Conservation (phyloP, 2,113 vertebrate species). For the Ammospiza nelsoni region DNA sequence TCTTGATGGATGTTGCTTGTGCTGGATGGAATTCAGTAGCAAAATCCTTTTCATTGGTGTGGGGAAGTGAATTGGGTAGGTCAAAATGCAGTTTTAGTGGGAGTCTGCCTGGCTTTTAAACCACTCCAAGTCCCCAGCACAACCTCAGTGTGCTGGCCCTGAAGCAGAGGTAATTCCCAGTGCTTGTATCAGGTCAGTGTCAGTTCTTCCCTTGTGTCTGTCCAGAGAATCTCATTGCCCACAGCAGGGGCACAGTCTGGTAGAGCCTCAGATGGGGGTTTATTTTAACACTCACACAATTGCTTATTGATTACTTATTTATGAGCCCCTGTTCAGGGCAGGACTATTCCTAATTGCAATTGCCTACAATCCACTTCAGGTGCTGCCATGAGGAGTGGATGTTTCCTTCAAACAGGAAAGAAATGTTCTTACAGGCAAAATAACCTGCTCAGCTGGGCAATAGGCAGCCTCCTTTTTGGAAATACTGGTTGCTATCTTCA, state of each 20-base stretch:
- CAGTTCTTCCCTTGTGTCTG: neutral
- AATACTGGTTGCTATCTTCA: neutral
- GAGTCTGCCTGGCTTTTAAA: neutral
- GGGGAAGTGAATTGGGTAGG: neutral
- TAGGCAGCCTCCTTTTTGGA: neutral
- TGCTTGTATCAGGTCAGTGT: rapidly evolving
- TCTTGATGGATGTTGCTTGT: neutral
- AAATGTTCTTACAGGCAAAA: neutral
- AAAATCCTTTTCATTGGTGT: neutral
- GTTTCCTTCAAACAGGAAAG: neutral
- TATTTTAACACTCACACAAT: no score
- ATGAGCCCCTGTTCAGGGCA: neutral
- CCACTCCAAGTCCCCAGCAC: neutral
- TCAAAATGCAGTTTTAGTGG: neutral
- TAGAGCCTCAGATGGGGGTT: neutral
- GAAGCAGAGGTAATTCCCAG: neutral
- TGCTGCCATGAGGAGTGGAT: neutral
- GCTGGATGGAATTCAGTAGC: neutral
- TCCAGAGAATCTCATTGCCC: neutral
- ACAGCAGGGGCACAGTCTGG: neutral
- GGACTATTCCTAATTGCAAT: neutral
- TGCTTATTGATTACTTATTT: no score
- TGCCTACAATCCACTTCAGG: neutral
- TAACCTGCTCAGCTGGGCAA: neutral
- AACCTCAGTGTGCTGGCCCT: neutral